Base-by-base conservation (phyloP, 2,888 invertebrate species). In the Drosophila limbata region DNA sequence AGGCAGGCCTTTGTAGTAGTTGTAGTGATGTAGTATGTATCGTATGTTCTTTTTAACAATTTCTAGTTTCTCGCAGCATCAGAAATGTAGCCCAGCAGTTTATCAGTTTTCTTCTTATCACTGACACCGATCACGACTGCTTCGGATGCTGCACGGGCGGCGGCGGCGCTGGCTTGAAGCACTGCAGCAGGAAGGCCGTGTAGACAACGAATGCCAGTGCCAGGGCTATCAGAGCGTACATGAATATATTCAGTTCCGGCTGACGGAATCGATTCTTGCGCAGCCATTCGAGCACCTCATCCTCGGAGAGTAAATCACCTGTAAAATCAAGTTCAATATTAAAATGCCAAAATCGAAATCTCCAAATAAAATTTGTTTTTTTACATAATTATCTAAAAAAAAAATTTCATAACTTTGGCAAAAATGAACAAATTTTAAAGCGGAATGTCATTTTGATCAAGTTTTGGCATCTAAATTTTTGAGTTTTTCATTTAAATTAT, bases 231-330 rank as follows among this genome's bases (percentile, higher is more conserved):
- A 98, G 94, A 55, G 97, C 97, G 92, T 98, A 98, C 98, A 98
- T 98, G 92, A 98, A 98, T 81, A 98, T 95, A 91, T 97, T 98
- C 45, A 98, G 93, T 92, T 98, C 98, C 0, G 98, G 98, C 90
- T 97, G 97, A 55, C 97, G 95, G 94, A 97, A 98, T 81, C 98
- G 95, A 92, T 98, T 98, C 93, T 98, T 98, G 84, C 97, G 95
- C 78, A 98, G 93, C 98, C 98, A 98, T 87, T 98, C 98, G 75
- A 98, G 93, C 17, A 98, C 97, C 91, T 97, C 97, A 6, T 95
- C 95, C 92, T 97, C 98, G 53, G 95, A 95, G 92, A 96, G 94
- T 71, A 98, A 93, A 86, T 97, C 96, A 82, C 98, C 97, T 96
- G 37, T 15, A 4, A 33, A 28, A 8, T 28, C 8, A 8, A 2